phyloP scores from a whole-genome alignment of 2,888 invertebrate genomes.

The Erpobdella octoculata region DNA sequence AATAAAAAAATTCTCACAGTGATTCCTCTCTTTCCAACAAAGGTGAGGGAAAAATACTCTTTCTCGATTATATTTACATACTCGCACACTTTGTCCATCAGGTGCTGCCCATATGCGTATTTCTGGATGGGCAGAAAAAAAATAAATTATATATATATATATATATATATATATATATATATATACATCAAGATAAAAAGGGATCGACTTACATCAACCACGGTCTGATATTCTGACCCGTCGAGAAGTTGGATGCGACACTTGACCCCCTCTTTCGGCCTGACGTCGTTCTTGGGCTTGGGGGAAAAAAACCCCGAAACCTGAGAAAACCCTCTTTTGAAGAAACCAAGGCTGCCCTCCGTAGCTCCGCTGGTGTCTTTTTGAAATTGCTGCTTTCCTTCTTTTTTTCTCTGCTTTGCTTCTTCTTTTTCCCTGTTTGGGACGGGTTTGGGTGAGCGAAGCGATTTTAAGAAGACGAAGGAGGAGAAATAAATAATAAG shows the following conservation, averaged over 20 bases:
- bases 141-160: not conserved
- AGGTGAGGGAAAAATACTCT: slow-evolving; percentile 87
- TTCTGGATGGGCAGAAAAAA: slow-evolving; percentile 60
- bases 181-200: no score
- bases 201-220: slow-evolving; percentile 64
- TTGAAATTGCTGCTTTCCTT: not conserved
- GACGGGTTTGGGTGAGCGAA: no score
- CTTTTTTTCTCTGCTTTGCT: not conserved
- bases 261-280: slow-evolving; percentile 4
- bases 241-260: slow-evolving; percentile 75
- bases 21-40: slow-evolving; percentile 58
- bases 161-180: no score
- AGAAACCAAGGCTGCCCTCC: not conserved
- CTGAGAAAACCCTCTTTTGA: slow-evolving; percentile 11
- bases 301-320: not conserved
- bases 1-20: no score
- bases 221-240: slow-evolving; percentile 72
- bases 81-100: slow-evolving; percentile 80
- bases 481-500: no score
- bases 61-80: slow-evolving; percentile 82
- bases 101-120: slow-evolving; percentile 78
- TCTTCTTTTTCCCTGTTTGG: slow-evolving; percentile 12
- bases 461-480: no score
- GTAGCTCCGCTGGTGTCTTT: not conserved
- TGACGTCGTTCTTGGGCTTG: not conserved